phyloP scores from a whole-genome alignment of 1,140 invertebrate genomes.

The Drosophila ananassae region DNA sequence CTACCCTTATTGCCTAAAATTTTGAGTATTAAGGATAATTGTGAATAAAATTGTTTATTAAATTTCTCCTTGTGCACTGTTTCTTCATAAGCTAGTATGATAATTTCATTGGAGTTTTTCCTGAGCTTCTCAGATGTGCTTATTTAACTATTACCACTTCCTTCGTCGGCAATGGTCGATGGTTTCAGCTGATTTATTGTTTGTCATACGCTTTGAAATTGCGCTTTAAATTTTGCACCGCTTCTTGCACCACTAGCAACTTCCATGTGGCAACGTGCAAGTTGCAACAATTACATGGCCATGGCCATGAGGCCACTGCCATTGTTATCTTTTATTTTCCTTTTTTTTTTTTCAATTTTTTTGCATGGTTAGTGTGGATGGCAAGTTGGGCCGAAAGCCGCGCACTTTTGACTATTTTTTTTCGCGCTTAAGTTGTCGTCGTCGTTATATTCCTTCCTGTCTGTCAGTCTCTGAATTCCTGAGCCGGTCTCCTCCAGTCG shows the following conservation, averaged over 20 bases:
- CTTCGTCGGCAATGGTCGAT: constrained; percentile 57
- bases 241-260: constrained; percentile 38
- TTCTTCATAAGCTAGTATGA: constrained; percentile 57
- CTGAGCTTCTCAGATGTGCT: constrained; percentile 36
- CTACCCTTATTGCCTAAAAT: not conserved
- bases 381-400: constrained; percentile 24
- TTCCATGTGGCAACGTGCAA: constrained; percentile 30
- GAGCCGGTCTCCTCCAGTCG: constrained; percentile 46
- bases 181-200: constrained; percentile 80
- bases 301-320: constrained; percentile 65
- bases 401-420: constrained; percentile 75
- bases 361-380: constrained; percentile 57
- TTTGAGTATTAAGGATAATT: no score
- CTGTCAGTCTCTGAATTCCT: constrained; percentile 67
- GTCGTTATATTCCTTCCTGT: constrained; percentile 80
- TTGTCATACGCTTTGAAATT: constrained; percentile 80
- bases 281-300: constrained; percentile 78
- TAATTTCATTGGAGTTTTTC: constrained; percentile 73
- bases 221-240: constrained; percentile 79
- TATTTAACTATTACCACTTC: constrained; percentile 82
- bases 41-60: not conserved
- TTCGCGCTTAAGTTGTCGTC: constrained; percentile 80
- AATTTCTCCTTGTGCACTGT: constrained; percentile 39
- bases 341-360: constrained; percentile 43
- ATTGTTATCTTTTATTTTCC: constrained; percentile 62